A percentile compares a stretch with the other conserved stretches of the same genome.
phyloP scores from a whole-genome alignment of 2,888 invertebrate genomes.

The Parnassius glacialis region DNA sequence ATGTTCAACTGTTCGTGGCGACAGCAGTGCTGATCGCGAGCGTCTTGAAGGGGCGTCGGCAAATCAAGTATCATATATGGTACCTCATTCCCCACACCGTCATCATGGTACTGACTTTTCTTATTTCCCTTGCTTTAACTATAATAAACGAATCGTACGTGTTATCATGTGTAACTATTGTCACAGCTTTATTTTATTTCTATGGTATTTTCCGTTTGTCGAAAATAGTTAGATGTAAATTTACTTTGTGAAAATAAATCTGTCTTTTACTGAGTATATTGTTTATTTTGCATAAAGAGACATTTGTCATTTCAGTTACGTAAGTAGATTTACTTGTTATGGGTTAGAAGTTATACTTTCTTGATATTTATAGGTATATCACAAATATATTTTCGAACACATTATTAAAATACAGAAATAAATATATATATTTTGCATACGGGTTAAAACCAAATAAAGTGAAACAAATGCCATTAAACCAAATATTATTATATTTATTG shows the following conservation, averaged over 20 bases:
- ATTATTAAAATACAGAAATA: too few relatives aligned
- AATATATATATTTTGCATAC: too few relatives aligned
- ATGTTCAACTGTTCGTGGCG: constrained; percentile 57
- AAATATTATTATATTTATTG: too few relatives aligned
- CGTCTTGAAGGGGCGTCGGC: constrained; percentile 44
- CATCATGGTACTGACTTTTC: constrained; percentile 45
- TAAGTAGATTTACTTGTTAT: too few relatives aligned
- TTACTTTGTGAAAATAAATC: constrained; percentile 17
- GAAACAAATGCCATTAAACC: too few relatives aligned
- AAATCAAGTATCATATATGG: constrained; percentile 51
- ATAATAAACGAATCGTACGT: constrained; percentile 40
- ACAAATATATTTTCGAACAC: too few relatives aligned
- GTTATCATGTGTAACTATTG: constrained; percentile 39
- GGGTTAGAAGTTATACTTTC: too few relatives aligned
- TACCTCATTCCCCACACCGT: constrained; percentile 52
- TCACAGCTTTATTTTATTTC: constrained; percentile 42
- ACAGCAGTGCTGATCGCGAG: constrained; percentile 49
- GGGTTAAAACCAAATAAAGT: too few relatives aligned
- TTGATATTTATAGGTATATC: too few relatives aligned
- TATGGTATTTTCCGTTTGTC: constrained; percentile 43
- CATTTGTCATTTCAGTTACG: too few relatives aligned
- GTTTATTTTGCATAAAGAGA: too few relatives aligned
- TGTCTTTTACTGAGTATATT: too few relatives aligned
- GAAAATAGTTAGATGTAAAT: constrained; percentile 35
- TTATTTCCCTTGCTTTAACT: constrained; percentile 46